Conservation (phyloP, 2,113 vertebrate genomes). For the Saimiri boliviensis region DNA sequence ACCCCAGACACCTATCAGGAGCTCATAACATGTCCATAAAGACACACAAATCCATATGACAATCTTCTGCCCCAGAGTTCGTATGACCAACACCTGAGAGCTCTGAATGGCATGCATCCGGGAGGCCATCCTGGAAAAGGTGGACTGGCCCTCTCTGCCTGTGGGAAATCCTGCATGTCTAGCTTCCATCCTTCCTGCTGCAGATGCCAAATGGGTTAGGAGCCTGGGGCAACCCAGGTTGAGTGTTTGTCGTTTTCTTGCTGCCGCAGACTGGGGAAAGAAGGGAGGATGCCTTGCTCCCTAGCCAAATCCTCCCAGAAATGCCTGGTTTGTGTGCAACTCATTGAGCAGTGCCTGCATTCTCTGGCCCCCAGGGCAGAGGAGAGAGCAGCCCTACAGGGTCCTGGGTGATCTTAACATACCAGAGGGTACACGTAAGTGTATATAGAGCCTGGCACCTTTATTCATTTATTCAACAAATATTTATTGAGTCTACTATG, state of each 20-base stretch:
- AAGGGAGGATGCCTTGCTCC: not conserved
- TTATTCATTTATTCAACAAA: not conserved
- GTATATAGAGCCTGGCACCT: not conserved
- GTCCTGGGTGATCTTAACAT: not conserved
- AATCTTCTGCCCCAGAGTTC: not conserved
- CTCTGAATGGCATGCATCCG: not conserved
- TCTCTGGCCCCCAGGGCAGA: not conserved
- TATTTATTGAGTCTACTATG: slow-evolving; percentile 25
- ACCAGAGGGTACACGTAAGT: not conserved
- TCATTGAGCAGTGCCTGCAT: not conserved
- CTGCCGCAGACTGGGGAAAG: not conserved
- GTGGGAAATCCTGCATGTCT: not conserved
- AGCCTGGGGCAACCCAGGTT: not conserved
- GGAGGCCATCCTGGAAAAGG: not conserved
- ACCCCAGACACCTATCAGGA: not conserved
- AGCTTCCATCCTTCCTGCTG: slow-evolving; percentile 31
- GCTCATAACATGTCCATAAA: slow-evolving; percentile 7
- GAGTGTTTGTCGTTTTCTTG: slow-evolving; percentile 10
- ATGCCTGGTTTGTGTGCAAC: not conserved
- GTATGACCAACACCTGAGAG: not conserved
- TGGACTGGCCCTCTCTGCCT: not conserved
- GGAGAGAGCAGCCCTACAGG: not conserved
- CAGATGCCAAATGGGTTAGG: not conserved
- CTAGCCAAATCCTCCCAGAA: not conserved
- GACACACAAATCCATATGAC: not conserved